Percentiles rank a stretch among this genome's conserved stretches.
phyloP scores from a whole-genome alignment of 2,113 vertebrate species.

The Caloenas nicobarica region DNA sequence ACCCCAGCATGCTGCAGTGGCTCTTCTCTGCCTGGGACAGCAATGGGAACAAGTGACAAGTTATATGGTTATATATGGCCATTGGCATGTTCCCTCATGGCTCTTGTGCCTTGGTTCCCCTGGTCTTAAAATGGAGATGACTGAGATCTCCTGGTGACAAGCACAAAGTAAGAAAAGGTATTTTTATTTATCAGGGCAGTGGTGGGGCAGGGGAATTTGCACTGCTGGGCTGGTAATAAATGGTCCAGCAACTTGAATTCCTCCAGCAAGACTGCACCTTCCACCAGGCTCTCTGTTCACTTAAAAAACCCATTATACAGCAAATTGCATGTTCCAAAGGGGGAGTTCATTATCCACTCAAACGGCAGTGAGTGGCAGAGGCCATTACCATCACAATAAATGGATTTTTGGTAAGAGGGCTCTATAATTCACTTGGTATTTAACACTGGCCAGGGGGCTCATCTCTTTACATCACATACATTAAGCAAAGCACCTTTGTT shows the following conservation, averaged over 20 bases:
- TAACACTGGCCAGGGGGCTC: background rate
- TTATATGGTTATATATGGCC: background rate
- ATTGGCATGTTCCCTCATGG: background rate
- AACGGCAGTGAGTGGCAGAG: background rate
- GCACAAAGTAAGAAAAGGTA: background rate
- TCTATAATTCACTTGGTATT: slow-evolving; percentile 9
- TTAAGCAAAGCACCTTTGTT: background rate
- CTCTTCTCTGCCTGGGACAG: background rate
- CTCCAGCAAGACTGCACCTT: slow-evolving; percentile 13
- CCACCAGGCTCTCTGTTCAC: background rate
- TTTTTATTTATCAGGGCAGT: background rate
- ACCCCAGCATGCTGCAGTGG: background rate
- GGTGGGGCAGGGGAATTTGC: background rate
- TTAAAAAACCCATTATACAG: background rate
- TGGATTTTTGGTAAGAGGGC: background rate
- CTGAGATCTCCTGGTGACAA: background rate
- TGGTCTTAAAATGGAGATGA: background rate
- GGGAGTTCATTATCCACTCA: background rate
- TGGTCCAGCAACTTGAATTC: background rate
- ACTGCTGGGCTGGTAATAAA: background rate
- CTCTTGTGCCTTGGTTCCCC: background rate
- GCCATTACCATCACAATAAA: background rate
- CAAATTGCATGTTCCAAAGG: background rate
- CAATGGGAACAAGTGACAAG: background rate
- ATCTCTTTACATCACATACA: background rate